These are phyloP conservation scores for Eumacrocentrus americanus DNA, from an alignment of 2,888 invertebrate species.

Conservation along the genomic window DNA sequence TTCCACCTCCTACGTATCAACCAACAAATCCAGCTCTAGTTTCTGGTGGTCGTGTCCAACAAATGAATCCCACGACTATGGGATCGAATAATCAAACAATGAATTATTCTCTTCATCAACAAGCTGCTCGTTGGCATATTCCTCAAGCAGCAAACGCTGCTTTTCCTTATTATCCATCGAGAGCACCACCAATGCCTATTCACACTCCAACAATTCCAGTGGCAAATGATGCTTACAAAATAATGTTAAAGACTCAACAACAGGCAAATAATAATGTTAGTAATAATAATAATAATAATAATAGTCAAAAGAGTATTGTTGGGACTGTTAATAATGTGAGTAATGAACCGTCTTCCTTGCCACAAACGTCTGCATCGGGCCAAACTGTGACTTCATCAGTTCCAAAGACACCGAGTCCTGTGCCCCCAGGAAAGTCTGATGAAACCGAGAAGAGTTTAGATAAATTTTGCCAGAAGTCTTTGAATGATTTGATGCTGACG, in stretches of 20 bases:
- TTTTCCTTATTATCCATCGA: constrained; percentile 42
- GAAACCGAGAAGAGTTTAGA: constrained; percentile 75
- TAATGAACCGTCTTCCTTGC: constrained; percentile 35
- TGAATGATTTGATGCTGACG: constrained; percentile 85
- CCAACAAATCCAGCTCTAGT: constrained; percentile 47
- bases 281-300: constrained; percentile 50
- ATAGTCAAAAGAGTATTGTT: constrained; percentile 38
- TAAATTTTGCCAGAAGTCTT: constrained; percentile 83
- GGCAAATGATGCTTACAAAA: constrained; percentile 70
- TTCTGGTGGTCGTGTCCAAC: constrained; percentile 50
- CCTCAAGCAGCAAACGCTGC: constrained; percentile 65
- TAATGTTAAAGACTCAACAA: constrained; percentile 66
- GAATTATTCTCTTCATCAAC: constrained; percentile 58
- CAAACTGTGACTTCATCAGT: constrained; percentile 77
- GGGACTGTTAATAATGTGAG: constrained; percentile 19
- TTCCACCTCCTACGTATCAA: constrained; percentile 50
- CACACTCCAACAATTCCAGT: constrained; percentile 46
- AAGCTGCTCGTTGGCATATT: constrained; percentile 74
- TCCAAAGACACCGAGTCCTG: constrained; percentile 85
- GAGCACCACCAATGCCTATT: constrained; percentile 18
- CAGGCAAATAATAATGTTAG: constrained; percentile 38
- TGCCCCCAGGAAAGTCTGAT: constrained; percentile 55
- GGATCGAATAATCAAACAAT: constrained; percentile 37
- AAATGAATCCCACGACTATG: constrained; percentile 44
- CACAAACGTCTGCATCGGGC: constrained; percentile 39